phyloP scores from a whole-genome alignment of 2,113 vertebrate species.

The Gobiocypris rarus region DNA sequence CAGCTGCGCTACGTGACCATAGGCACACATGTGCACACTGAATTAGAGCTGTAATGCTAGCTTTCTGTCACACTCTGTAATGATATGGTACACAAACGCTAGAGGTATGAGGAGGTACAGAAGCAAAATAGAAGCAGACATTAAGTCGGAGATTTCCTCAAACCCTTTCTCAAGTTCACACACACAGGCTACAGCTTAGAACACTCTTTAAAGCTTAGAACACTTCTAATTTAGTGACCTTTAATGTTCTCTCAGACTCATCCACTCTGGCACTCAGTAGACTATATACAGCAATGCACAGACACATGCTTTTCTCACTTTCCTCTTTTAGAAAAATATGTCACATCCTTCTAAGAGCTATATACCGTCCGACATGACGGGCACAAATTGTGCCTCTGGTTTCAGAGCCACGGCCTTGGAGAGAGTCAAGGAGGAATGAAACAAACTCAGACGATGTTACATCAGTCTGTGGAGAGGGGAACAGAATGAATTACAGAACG shows the following conservation, averaged over 20 bases:
- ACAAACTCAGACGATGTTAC: not conserved
- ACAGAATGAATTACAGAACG: not conserved
- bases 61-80: not conserved
- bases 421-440: not conserved
- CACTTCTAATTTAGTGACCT: constrained; percentile 22
- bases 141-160: not conserved
- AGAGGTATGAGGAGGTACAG: not conserved
- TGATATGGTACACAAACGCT: not conserved
- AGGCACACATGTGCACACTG: constrained; percentile 22
- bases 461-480: constrained; percentile 1
- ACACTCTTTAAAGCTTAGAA: not conserved
- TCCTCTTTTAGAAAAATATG: constrained; percentile 20
- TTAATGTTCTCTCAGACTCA: not conserved
- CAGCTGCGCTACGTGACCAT: constrained; percentile 1
- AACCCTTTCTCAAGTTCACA: not conserved
- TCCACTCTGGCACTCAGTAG: not conserved
- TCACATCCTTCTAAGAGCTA: constrained; percentile 10
- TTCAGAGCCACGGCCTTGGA: constrained; percentile 1
- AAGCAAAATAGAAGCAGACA: not conserved
- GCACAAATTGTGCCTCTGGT: constrained; percentile 25
- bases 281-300: not conserved
- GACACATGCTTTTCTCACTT: not conserved
- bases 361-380: not conserved
- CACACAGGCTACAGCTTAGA: not conserved
- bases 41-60: not conserved